Evolutionary conservation across 2,797 vertebrate genomes (phyloP).

Genomic region (Melanotaenia nigrans): DNA sequence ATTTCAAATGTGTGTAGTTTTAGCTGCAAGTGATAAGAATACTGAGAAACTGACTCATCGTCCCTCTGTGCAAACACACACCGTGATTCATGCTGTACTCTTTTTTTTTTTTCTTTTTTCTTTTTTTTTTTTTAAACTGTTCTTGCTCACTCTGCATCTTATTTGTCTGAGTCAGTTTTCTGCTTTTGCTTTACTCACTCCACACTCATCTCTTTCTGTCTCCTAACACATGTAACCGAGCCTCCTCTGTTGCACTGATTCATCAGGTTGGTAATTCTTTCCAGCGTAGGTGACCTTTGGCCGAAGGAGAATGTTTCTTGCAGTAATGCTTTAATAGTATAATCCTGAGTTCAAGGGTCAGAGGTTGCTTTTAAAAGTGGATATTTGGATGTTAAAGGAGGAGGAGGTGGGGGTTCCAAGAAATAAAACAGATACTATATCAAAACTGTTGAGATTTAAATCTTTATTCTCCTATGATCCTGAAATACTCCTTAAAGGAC

Average conservation of each 20-base stretch:
- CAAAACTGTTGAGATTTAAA: neutral
- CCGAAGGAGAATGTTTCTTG: slow-evolving; percentile 65
- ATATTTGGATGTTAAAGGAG: slow-evolving; percentile 27
- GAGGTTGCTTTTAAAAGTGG: slow-evolving; percentile 51
- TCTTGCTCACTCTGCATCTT: slow-evolving; percentile 13
- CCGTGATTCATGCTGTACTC: slow-evolving; percentile 33
- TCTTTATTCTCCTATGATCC: neutral
- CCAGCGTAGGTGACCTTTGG: slow-evolving; percentile 73
- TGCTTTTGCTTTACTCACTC: slow-evolving; percentile 6
- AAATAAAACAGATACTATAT: slow-evolving; percentile 5
- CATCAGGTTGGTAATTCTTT: slow-evolving; percentile 63
- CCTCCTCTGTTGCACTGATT: slow-evolving; percentile 48
- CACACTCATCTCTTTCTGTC: slow-evolving; percentile 10
- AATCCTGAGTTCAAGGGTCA: slow-evolving; percentile 67
- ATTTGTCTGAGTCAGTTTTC: slow-evolving; percentile 14
- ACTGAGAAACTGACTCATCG: slow-evolving; percentile 29
- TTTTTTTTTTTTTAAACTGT: neutral
- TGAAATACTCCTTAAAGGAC: slow-evolving; percentile 6
- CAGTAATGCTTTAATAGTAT: slow-evolving; percentile 66
- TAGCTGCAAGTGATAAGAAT: slow-evolving; percentile 36
- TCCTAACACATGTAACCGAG: slow-evolving; percentile 17
- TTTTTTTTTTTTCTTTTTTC: neutral
- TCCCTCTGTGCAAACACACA: slow-evolving; percentile 18
- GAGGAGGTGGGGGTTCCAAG: neutral
- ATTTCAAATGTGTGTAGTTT: slow-evolving; percentile 37